A percentile compares a stretch with the other conserved stretches of the same genome.
phyloP scores from a whole-genome alignment of 2,888 invertebrate species.

The Ormyrus pomaceus region DNA sequence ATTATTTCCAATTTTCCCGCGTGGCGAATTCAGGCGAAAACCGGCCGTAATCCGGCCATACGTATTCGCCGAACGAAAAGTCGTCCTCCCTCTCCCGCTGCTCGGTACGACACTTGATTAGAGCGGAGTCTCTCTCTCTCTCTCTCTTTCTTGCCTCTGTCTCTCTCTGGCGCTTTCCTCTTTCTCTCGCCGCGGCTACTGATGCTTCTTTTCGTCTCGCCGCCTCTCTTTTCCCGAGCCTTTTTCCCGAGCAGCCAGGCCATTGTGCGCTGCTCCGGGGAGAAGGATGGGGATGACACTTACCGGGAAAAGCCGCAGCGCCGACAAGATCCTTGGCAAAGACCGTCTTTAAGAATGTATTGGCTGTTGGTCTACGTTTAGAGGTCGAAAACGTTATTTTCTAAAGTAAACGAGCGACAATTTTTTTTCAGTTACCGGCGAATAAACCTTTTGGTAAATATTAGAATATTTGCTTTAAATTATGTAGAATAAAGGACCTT shows the following conservation, averaged over 20 bases:
- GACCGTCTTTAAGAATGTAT: conserved; percentile 1
- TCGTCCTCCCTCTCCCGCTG: not conserved
- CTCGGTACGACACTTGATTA: conserved; percentile 42
- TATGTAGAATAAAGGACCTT: no score
- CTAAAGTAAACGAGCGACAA: no score
- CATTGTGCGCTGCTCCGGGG: no score
- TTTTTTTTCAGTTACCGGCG: no score
- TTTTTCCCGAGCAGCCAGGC: no score
- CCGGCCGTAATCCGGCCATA: conserved; percentile 51
- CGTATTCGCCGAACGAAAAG: conserved; percentile 42
- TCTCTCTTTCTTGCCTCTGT: not conserved
- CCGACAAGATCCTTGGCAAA: not conserved
- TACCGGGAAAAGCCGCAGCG: conserved; percentile 12
- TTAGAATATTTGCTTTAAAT: not conserved
- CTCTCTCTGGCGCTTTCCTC: not conserved
- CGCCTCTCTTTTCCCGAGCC: not conserved
- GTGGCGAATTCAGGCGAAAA: conserved; percentile 44
- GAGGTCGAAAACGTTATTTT: not conserved
- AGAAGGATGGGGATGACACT: not conserved
- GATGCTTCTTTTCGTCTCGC: not conserved
- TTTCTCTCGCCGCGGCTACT: not conserved
- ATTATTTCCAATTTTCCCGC: conserved; percentile 53
- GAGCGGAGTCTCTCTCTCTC: conserved; percentile 6
- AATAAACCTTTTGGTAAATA: no score
- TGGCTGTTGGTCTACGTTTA: not conserved